Percentiles rank a stretch among this genome's conserved stretches.
phyloP scores from a whole-genome alignment of 2,797 vertebrate species.

The Characodon lateralis region DNA sequence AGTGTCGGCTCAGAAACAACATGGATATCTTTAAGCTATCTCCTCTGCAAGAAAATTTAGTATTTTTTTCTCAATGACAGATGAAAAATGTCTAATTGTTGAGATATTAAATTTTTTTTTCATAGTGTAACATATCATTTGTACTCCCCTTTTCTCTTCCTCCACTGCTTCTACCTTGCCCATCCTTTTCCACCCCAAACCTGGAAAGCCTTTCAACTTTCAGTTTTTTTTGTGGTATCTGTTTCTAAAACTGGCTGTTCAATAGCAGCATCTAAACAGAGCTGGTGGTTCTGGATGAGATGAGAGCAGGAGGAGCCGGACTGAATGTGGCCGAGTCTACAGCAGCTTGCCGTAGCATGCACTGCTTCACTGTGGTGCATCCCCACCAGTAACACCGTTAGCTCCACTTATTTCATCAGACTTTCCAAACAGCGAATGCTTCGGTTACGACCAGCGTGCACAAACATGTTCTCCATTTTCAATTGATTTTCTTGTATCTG shows the following conservation, averaged over 20 bases:
- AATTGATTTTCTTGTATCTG: not conserved
- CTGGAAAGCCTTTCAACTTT: conserved; percentile 20
- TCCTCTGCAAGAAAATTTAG: conserved; percentile 13
- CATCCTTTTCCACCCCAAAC: conserved; percentile 27
- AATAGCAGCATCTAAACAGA: conserved; percentile 66
- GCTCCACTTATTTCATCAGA: conserved; percentile 37
- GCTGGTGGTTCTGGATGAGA: conserved; percentile 35
- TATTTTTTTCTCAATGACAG: conserved; percentile 8
- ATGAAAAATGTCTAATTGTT: not conserved
- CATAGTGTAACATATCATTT: conserved; percentile 17
- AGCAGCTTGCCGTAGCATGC: conserved; percentile 44
- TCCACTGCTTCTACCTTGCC: not conserved
- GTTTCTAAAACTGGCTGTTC: conserved; percentile 62
- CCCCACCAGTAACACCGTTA: conserved; percentile 34
- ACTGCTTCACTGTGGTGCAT: conserved; percentile 24
- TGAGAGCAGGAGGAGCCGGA: not conserved
- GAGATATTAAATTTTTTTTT: conserved; percentile 21
- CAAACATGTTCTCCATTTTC: not conserved
- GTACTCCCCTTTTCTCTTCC: not conserved
- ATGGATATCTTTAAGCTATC: not conserved
- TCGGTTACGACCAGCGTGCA: conserved; percentile 12
- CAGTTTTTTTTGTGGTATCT: conserved; percentile 62
- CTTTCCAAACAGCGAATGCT: conserved; percentile 35
- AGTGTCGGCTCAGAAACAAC: not conserved
- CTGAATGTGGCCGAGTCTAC: conserved; percentile 55